Base-by-base conservation (phyloP, 1,140 invertebrate species). In the Heliconius eleuchia region DNA sequence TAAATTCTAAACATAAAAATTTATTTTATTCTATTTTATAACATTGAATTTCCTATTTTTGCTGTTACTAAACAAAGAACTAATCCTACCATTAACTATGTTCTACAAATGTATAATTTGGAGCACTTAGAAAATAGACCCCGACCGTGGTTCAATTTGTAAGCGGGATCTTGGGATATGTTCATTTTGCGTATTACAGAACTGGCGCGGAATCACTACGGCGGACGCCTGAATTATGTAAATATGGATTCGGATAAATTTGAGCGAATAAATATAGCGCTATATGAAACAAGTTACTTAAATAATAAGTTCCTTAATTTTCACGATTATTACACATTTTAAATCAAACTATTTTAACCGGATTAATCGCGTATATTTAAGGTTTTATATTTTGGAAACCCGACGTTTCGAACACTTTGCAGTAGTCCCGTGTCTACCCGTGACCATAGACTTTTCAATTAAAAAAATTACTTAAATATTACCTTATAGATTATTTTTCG, bases 91-190 rank as follows among this genome's bases (percentile, higher is more conserved):
- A 23, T 60, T 60, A 60, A 60, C 55, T 60, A 60, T 23, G n/a
- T 23, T 60, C n/a, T 66, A 30, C 60, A 1, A 27, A 66, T 27
- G 60, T 66, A 66, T 66, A 27, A 30, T 66, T 66, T 55, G 23
- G 76, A 74, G 30, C 52, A 39, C 37, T 80, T 42, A 77, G 84
- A 89, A 88, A 93, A 94, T 94, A 92, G 80, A 73, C 79, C 86
- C 72, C 79, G 82, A 71, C 79, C 83, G 80, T 77, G 85, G 90
- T 87, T 89, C 91, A 93, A 93, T 93, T 94, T 94, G 91, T 94
- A 88, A 89, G 88, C 80, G 91, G 91, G 92, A 94, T 94, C 92
- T 94, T 91, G 91, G 92, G 92, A 93, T 94, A 92, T 87, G 90
- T 89, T 92, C 91, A 93, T 93, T 94, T 93, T 86, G 89, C 90